These are phyloP conservation scores for Bolinopsis microptera DNA, from an alignment of 37 sponge, comb jelly and placozoan species.

Conservation along the genomic window DNA sequence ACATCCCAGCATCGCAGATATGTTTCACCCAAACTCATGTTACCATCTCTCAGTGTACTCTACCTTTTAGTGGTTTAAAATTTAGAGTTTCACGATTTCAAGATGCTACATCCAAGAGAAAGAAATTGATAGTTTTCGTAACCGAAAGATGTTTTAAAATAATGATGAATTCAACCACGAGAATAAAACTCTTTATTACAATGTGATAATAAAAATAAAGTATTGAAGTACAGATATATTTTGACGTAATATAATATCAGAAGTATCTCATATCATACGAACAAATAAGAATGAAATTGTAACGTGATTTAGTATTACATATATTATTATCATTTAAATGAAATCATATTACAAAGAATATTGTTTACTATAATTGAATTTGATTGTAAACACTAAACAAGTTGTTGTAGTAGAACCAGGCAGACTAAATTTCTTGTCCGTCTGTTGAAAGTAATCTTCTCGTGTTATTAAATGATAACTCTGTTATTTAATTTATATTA, in stretches of 20 bases:
- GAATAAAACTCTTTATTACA: no score
- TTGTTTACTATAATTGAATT: no score
- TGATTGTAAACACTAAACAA: no score
- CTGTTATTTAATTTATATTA: no score
- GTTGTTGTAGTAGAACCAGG: no score
- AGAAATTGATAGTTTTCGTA: background rate
- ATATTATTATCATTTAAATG: background rate
- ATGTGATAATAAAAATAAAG: background rate
- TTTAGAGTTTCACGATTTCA: background rate
- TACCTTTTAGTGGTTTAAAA: background rate
- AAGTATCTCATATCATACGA: background rate
- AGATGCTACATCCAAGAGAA: background rate
- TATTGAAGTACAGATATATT: background rate
- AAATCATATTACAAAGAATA: no score
- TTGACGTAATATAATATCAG: background rate
- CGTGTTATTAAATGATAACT: no score
- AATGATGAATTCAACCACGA: background rate
- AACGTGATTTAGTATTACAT: background rate
- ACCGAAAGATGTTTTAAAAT: no score
- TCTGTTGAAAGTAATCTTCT: no score
- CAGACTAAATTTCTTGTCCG: no score
- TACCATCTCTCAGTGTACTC: background rate
- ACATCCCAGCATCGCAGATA: slow-evolving; percentile 46
- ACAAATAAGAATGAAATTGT: background rate
- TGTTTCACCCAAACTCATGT: slow-evolving; percentile 35